Evolutionary conservation across 2,797 vertebrate genomes (phyloP).

Genomic region (Chrysocyon brachyurus): DNA sequence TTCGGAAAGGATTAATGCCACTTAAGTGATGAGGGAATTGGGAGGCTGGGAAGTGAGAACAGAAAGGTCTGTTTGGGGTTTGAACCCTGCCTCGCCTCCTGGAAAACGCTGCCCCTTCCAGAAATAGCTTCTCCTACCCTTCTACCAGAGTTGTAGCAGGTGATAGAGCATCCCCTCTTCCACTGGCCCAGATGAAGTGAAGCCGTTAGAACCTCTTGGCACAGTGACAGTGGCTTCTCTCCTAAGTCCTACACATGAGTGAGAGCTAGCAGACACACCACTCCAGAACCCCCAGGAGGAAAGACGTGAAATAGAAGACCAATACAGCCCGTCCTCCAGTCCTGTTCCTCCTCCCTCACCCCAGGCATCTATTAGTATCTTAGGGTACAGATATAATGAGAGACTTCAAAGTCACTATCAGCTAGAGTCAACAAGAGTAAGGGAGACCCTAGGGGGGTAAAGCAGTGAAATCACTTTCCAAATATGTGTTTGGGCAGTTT

Average conservation of each 20-base stretch:
- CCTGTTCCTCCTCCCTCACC: background rate
- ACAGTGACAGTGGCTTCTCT: background rate
- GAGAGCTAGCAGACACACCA: background rate
- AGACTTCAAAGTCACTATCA: background rate
- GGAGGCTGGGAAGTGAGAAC: no score
- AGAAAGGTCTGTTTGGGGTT: background rate
- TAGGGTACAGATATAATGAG: background rate
- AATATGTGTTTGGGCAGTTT: background rate
- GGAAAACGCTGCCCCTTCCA: background rate
- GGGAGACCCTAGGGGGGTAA: background rate
- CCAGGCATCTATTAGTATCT: background rate
- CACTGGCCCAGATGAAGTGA: background rate
- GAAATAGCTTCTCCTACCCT: background rate
- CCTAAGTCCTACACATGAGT: background rate
- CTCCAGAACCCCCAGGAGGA: no score
- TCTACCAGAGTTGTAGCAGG: background rate
- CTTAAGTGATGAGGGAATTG: background rate
- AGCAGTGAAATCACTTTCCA: background rate
- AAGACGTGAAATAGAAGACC: background rate
- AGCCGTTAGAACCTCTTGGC: background rate
- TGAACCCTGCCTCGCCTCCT: no score
- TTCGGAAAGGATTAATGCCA: conserved; percentile 7
- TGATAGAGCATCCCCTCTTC: background rate
- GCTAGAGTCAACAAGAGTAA: background rate
- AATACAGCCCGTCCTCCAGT: accelerated